A percentile compares a stretch with the other conserved stretches of the same genome.
Conservation (phyloP, 2,113 vertebrate genomes). For the Ceuthmochares aereus region DNA sequence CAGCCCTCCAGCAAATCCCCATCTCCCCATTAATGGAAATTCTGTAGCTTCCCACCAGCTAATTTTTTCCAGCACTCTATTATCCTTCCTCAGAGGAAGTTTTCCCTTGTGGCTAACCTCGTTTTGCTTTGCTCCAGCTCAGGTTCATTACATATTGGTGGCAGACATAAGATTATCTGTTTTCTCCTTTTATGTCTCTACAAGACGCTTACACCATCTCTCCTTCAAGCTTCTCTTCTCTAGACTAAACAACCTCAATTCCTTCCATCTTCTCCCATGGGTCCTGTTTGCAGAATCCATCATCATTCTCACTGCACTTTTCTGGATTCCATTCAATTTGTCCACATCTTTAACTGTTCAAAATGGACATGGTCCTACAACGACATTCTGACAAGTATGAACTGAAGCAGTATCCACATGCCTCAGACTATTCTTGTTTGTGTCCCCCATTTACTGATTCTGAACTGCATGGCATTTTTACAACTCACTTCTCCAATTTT, state of each 20-base stretch:
- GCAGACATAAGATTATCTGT: background rate
- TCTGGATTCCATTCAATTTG: background rate
- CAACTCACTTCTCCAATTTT: background rate
- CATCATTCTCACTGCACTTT: background rate
- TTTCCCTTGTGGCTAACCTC: background rate
- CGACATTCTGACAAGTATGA: background rate
- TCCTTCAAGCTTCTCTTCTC: background rate
- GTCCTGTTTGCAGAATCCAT: background rate
- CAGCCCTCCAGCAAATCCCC: background rate
- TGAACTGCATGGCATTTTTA: background rate
- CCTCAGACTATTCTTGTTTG: background rate
- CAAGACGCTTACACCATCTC: background rate
- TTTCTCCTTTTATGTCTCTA: background rate
- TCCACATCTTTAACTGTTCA: background rate
- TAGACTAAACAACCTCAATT: background rate
- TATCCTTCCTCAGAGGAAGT: background rate
- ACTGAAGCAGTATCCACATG: background rate
- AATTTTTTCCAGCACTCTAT: background rate
- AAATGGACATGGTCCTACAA: background rate
- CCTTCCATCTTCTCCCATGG: background rate
- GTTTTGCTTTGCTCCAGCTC: conserved; percentile 2
- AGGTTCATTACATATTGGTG: background rate
- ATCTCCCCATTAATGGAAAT: background rate
- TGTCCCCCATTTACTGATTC: background rate
- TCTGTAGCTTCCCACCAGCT: background rate